A percentile compares a stretch with the other conserved stretches of the same genome.
phyloP scores from a whole-genome alignment of 2,113 vertebrate genomes.

The Pomatostomus ruficeps region DNA sequence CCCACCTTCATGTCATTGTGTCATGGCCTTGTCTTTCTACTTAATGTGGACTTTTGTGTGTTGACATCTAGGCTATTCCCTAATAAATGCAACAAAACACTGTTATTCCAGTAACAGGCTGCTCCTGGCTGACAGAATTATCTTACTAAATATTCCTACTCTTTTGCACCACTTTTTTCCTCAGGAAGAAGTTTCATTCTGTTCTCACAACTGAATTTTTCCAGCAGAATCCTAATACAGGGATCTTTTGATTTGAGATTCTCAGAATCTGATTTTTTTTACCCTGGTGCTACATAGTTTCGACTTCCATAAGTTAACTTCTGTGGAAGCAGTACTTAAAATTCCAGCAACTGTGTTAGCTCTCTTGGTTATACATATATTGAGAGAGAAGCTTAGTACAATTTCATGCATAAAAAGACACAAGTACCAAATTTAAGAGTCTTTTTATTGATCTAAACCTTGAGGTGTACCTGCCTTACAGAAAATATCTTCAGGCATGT shows the following conservation, averaged over 20 bases:
- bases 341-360: background rate
- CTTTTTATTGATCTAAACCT: slow-evolving; percentile 29
- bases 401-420: slow-evolving; percentile 50
- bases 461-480: background rate
- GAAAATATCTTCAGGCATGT: background rate
- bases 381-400: background rate
- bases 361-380: background rate
- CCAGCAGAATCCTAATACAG: background rate
- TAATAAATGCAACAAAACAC: background rate
- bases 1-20: background rate
- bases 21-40: background rate
- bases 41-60: background rate
- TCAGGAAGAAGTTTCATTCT: background rate
- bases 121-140: background rate
- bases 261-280: background rate
- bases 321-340: background rate
- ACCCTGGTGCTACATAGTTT: background rate
- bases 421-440: background rate
- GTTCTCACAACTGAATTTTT: background rate
- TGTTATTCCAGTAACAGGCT: background rate
- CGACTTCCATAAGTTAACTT: background rate
- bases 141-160: background rate
- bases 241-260: background rate
- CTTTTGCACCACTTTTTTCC: background rate
- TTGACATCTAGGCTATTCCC: background rate